Evolutionary conservation across 2,113 vertebrate genomes (phyloP).

Genomic region (Grammomys dolichurus): DNA sequence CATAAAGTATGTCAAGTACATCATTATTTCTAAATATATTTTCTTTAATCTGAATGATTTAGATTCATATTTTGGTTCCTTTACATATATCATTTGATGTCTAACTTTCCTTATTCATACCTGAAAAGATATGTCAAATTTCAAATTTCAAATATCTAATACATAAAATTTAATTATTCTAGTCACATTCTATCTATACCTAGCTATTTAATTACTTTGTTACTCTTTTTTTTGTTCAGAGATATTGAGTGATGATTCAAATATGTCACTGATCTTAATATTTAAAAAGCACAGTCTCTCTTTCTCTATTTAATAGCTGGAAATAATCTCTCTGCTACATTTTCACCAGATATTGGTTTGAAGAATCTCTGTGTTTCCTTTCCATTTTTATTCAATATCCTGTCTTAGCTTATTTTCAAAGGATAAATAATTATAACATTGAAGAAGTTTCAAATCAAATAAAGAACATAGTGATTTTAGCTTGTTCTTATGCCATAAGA

Average conservation of each 20-base stretch:
- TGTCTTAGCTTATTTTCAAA: conserved; percentile 54
- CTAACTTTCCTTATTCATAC: background rate
- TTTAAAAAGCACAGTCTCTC: background rate
- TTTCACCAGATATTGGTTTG: background rate
- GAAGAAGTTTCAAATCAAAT: conserved; percentile 52
- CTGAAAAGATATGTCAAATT: conserved; percentile 24
- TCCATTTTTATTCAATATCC: conserved; percentile 46
- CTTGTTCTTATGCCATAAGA: conserved; percentile 26
- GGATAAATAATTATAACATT: conserved; percentile 23
- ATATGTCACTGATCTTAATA: background rate
- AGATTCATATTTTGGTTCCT: background rate
- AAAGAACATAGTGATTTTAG: conserved; percentile 37
- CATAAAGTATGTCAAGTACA: conserved; percentile 32
- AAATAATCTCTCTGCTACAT: background rate
- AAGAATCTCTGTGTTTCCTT: background rate
- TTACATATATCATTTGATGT: background rate
- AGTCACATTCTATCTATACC: background rate
- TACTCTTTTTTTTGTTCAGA: conserved; percentile 20
- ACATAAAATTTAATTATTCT: conserved; percentile 41
- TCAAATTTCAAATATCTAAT: background rate
- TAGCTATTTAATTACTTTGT: background rate
- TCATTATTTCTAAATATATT: background rate
- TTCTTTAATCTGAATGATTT: background rate
- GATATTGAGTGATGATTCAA: background rate
- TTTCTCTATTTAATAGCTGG: background rate